These are phyloP conservation scores for Icerya purchasi DNA, from an alignment of 2,888 invertebrate genomes.

Conservation along the genomic window DNA sequence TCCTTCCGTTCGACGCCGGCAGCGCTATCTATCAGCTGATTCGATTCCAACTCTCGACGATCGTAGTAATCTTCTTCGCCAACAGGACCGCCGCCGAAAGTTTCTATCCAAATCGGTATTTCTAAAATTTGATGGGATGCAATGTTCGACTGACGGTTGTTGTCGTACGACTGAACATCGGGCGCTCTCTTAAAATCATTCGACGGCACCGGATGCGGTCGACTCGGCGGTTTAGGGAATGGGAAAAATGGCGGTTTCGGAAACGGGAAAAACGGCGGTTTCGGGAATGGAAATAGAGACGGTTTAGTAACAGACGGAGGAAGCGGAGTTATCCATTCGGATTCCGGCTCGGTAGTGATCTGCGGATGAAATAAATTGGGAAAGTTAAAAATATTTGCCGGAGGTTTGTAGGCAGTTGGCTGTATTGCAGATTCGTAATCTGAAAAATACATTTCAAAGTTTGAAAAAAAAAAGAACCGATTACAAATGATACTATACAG, in stretches of 20 bases:
- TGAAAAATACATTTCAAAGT: too few relatives aligned
- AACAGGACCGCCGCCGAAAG: background rate
- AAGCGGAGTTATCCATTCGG: background rate
- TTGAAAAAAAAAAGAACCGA: too few relatives aligned
- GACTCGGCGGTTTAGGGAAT: background rate
- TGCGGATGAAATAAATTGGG: too few relatives aligned
- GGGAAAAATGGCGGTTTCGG: background rate
- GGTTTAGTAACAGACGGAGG: background rate
- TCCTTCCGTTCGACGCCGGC: background rate
- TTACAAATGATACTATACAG: too few relatives aligned
- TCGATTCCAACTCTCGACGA: background rate
- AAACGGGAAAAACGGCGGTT: background rate
- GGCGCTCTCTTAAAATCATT: background rate
- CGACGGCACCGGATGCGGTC: background rate
- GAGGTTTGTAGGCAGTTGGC: too few relatives aligned
- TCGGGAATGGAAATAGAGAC: background rate
- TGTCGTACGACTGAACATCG: background rate
- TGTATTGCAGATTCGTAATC: too few relatives aligned
- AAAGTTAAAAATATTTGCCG: too few relatives aligned
- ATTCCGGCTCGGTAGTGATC: background rate
- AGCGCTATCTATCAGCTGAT: background rate
- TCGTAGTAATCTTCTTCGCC: background rate
- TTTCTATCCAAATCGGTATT: background rate
- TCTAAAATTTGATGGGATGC: background rate
- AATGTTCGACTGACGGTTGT: background rate